Base-by-base conservation (phyloP, 1,140 invertebrate species). In the Pseudomyrmex dendroicus region DNA sequence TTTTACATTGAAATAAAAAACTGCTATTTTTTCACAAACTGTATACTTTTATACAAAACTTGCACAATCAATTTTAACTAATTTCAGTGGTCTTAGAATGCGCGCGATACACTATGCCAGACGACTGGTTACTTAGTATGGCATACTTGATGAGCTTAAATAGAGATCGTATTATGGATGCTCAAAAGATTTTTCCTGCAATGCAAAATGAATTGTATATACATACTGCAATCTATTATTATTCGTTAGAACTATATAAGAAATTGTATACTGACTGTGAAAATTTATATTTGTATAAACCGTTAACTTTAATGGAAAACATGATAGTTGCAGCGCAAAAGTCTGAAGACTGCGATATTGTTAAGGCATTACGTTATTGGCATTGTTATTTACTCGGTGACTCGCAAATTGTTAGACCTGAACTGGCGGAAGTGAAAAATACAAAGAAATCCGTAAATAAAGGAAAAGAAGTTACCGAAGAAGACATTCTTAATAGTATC, bases 81-180 rank as follows among this genome's bases (percentile, higher is more conserved):
- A 64, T 84, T 93, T 93, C 73, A 94, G 94, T 94, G 48, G 74
- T 94, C 44, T 67, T 94, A 48, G 90, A 94, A 87, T 92, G 92
- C 82, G 90, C 91, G 12, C 89, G 89, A 73, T 80, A 93, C 50
- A 91, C 91, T 5, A 87, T 95, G 8, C 73, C 80, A 17, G 93
- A 95, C 80, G 94, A 95, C 63, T 94, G 92, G 89, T 80, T 90
- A 12, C 67, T 94, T 50, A 90, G 93, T n/a, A 83, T 95, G 52
- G 86, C 89, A 5, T 94, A 94, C 85, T 87, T 95, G 61, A 84
- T 94, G 63, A 92, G 89, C 85, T 61, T 94, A 56, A 66, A 89
- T 25, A 86, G 88, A 35, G 50, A 89, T 35, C 77, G 72, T 73
- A 73, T 91, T 48, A 22, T 61, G 7, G 85, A 86, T 62, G 78